Evolutionary conservation across 2,113 vertebrate species (phyloP).

Genomic region (Cisticola juncidis): DNA sequence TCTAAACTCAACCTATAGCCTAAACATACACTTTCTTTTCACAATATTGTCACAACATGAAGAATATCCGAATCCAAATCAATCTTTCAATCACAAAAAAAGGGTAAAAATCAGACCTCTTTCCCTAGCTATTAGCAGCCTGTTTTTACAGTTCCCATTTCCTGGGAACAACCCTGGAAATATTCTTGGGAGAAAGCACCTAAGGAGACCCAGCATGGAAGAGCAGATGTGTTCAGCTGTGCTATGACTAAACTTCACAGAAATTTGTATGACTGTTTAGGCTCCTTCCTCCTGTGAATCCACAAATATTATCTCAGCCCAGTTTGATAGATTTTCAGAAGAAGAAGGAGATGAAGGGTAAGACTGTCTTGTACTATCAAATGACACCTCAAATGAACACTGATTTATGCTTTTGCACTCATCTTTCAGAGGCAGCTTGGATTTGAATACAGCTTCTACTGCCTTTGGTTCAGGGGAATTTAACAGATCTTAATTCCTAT

Average conservation of each 20-base stretch:
- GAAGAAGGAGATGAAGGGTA: not conserved
- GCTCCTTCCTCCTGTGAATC: not conserved
- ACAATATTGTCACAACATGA: not conserved
- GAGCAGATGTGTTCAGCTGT: rapidly evolving
- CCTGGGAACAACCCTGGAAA: not conserved
- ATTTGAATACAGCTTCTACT: not conserved
- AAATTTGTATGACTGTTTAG: not conserved
- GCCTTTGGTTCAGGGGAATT: slow-evolving; percentile 5
- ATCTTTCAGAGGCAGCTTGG: not conserved
- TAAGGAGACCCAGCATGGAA: not conserved
- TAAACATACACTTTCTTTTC: not conserved
- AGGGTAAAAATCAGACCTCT: not conserved
- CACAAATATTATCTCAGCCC: not conserved
- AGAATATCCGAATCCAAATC: not conserved
- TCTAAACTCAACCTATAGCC: not conserved
- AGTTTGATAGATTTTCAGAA: not conserved
- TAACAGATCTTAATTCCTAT: slow-evolving; percentile 23
- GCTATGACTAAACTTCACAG: not conserved
- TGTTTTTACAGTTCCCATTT: not conserved
- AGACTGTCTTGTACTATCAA: not conserved
- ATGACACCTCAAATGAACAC: not conserved
- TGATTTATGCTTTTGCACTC: not conserved
- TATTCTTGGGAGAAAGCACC: not conserved
- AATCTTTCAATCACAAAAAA: not conserved
- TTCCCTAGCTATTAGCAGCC: not conserved